Base-by-base conservation (phyloP, 2,113 vertebrate species). In the Bettongia penicillata region DNA sequence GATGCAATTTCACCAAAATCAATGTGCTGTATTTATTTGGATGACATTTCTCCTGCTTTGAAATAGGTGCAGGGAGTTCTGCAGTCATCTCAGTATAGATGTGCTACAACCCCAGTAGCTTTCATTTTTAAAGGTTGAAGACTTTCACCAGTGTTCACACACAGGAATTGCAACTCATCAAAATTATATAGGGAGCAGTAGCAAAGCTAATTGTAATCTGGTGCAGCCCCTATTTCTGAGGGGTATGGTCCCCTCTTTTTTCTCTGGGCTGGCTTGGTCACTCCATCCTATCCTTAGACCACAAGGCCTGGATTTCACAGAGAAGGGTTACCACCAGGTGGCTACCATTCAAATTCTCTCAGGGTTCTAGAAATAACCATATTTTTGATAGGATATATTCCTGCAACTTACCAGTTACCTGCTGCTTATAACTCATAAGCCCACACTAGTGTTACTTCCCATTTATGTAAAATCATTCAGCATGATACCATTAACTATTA, bases 81-180 rank as follows among this genome's bases (percentile, higher is more conserved):
- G 43, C 51, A 90, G 23, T 51, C 26, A 90, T 51, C 48, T 91
- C 53, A 93, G 37, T 77, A 77, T 4, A 16, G 37, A 77, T 77
- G 57, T 77, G 25, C 7, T 31, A 26, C 43, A 25, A 50, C 51
- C 24, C 24, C 25, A 37, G 37, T 24, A 37, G 5, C 55, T 55
- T 77, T 93, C 2, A 0, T 19, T 93, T 96, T n/a, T 77, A 52
- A 91, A 77, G 28, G 23, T 90, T 93, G 49, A n/a, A 57, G 52
- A 55, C 19, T 50, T 51, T 61, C 37, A 24, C 23, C n/a, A 9
- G 68, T 12, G 7, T 28, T 91, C n/a, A 68, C 90, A 90, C 61
- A 90, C 61, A 91, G 94, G n/a, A 94, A 91, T 3, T 23, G 50
- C 26, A n/a, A 93, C 48, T 57, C 50, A 49, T 28, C 43, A 95